A percentile compares a stretch with the other conserved stretches of the same genome.
These are phyloP conservation scores for Omphaloscelis lunosa DNA, from an alignment of 2,888 invertebrate genomes.

Conservation along the genomic window DNA sequence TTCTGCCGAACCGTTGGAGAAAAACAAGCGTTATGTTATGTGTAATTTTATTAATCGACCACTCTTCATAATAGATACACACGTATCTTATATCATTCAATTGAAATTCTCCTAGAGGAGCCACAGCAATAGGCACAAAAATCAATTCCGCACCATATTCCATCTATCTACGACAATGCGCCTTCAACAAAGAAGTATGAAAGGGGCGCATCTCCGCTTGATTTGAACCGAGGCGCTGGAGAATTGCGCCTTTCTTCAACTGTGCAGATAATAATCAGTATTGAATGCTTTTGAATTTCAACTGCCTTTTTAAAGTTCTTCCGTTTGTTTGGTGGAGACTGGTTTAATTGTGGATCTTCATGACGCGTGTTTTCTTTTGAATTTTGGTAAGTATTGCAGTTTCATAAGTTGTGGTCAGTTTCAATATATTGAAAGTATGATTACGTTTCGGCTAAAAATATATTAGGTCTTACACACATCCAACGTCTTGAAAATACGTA, in stretches of 20 bases:
- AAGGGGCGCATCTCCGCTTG: constrained; percentile 71
- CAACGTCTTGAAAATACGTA: not conserved
- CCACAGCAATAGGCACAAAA: constrained; percentile 53
- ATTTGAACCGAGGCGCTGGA: constrained; percentile 67
- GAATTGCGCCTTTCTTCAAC: constrained; percentile 62
- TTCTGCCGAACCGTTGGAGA: no score
- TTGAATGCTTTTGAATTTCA: constrained; percentile 55
- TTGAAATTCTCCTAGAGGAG: constrained; percentile 46
- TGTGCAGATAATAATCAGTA: constrained; percentile 65
- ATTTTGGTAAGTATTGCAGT: not conserved
- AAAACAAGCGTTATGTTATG: no score
- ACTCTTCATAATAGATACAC: not conserved
- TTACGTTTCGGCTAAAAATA: not conserved
- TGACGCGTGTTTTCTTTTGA: not conserved
- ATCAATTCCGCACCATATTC: constrained; percentile 38
- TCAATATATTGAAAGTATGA: not conserved
- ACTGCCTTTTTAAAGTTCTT: constrained; percentile 41
- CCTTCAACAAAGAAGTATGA: constrained; percentile 73
- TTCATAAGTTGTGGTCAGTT: not conserved
- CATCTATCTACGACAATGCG: constrained; percentile 65
- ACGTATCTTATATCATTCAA: not conserved
- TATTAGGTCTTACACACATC: not conserved
- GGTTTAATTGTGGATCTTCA: constrained; percentile 15
- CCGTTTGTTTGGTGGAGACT: constrained; percentile 4
- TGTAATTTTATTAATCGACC: no score